Evolutionary conservation across 2,797 vertebrate genomes (phyloP).

Genomic region (Vespertilio murinus): DNA sequence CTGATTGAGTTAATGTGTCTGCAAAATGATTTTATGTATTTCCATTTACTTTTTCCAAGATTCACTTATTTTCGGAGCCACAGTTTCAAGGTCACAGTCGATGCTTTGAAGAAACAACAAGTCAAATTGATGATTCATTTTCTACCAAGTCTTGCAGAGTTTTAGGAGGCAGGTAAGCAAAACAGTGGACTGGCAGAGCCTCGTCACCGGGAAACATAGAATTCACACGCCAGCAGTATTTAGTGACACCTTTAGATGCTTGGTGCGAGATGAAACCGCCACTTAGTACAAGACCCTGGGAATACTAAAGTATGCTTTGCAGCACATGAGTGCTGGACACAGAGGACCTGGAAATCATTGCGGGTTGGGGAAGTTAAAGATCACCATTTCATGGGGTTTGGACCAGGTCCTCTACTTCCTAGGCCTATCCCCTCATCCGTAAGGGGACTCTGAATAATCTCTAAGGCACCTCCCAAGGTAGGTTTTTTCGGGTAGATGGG

Average conservation of each 20-base stretch:
- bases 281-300: not conserved
- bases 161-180: slow-evolving; percentile 91
- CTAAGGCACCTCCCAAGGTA: not conserved
- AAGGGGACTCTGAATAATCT: not conserved
- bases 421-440: not conserved
- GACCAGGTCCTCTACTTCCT: not conserved
- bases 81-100: slow-evolving; percentile 89
- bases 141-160: slow-evolving; percentile 91
- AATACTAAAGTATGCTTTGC: too few species aligned
- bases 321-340: not conserved
- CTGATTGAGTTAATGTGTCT: not conserved
- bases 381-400: not conserved
- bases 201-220: not conserved
- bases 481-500: not conserved
- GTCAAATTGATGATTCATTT: slow-evolving; percentile 88
- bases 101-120: slow-evolving; percentile 86
- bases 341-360: fast-evolving
- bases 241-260: not conserved
- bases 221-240: not conserved
- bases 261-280: not conserved
- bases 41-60: slow-evolving; percentile 84
- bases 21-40: slow-evolving; percentile 57
- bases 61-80: slow-evolving; percentile 93
- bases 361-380: not conserved
- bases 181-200: not conserved